Percentiles rank a stretch among this genome's conserved stretches.
Evolutionary conservation across 2,797 vertebrate species (phyloP).

Genomic region (Silurus aristotelis): DNA sequence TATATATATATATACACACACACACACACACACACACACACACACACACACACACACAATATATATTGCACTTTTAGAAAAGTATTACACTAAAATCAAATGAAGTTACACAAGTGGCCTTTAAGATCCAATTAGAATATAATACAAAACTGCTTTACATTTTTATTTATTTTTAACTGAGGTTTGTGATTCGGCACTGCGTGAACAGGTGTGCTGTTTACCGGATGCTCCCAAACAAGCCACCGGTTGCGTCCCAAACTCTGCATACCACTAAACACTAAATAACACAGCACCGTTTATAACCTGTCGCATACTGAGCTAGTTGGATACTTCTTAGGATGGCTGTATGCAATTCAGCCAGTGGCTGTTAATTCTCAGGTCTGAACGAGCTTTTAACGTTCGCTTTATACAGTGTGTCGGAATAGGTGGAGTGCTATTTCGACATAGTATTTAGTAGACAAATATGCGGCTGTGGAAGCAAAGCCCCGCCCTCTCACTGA

Average conservation of each 20-base stretch:
- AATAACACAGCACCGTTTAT: background rate
- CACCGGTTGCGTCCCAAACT: background rate
- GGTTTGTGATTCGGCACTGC: background rate
- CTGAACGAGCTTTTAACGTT: background rate
- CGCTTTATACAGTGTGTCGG: background rate
- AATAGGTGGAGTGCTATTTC: constrained; percentile 6
- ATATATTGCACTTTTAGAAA: background rate
- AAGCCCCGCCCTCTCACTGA: constrained; percentile 23
- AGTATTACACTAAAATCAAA: background rate
- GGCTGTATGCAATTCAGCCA: background rate
- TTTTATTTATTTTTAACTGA: background rate
- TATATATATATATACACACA: too few species aligned
- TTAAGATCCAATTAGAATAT: background rate
- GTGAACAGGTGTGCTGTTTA: background rate
- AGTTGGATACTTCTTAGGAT: background rate
- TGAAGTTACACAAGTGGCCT: background rate
- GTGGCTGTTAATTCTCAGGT: background rate
- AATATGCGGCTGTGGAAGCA: constrained; percentile 18
- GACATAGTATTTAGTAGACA: constrained; percentile 20
- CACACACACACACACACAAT: too few species aligned
- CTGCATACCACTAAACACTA: background rate
- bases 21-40: too few species aligned
- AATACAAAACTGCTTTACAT: background rate
- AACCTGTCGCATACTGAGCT: background rate
- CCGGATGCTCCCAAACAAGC: background rate